Conservation (phyloP, 1,140 invertebrate genomes). For the Teleopsis dalmanni region DNA sequence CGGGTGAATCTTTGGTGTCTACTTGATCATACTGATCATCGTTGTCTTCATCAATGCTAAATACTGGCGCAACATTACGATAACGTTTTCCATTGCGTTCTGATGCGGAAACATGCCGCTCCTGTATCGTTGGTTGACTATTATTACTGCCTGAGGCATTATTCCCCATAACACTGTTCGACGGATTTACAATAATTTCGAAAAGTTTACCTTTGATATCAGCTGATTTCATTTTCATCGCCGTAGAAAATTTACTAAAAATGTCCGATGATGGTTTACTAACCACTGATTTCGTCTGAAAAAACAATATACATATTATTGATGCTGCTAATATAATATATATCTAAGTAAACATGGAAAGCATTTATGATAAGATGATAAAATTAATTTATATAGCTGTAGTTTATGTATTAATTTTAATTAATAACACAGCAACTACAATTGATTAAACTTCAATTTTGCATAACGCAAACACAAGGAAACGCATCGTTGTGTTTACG, state of each 20-base stretch:
- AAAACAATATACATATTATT: neutral
- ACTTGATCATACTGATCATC: constrained; percentile 48
- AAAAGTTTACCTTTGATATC: constrained; percentile 89
- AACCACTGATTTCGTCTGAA: constrained; percentile 4
- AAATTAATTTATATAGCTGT: too few species aligned
- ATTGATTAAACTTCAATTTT: too few species aligned
- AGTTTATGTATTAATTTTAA: too few species aligned
- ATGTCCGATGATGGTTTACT: constrained; percentile 53
- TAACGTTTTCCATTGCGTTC: constrained; percentile 83
- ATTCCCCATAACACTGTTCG: constrained; percentile 27
- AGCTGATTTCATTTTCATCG: constrained; percentile 81
- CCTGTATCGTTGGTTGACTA: constrained; percentile 42
- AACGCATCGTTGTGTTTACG: too few species aligned
- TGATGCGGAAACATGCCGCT: constrained; percentile 67
- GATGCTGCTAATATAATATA: too few species aligned
- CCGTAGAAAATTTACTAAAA: constrained; percentile 69
- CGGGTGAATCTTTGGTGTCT: constrained; percentile 19
- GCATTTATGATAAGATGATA: too few species aligned
- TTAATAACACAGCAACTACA: too few species aligned
- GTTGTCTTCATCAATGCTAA: constrained; percentile 90
- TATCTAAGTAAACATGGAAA: too few species aligned
- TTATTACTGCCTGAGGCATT: neutral
- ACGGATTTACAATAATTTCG: constrained; percentile 88
- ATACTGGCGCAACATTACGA: constrained; percentile 83
- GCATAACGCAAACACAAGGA: too few species aligned